phyloP scores from a whole-genome alignment of 2,888 invertebrate genomes.

The Dicyrtoma fusca region DNA sequence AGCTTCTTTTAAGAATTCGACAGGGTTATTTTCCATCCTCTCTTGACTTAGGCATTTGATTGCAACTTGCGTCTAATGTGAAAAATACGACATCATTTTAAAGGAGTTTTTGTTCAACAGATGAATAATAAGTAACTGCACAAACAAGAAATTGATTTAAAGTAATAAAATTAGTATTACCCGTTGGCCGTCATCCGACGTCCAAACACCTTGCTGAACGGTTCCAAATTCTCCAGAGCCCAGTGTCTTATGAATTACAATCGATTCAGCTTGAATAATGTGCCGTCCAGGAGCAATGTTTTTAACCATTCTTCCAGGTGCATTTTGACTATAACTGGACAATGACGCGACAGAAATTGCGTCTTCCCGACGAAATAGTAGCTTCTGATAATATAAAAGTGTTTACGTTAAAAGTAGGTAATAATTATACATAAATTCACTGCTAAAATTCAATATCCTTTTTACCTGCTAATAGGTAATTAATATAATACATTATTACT shows the following conservation, averaged over 20 bases:
- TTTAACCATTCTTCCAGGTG: conserved; percentile 39
- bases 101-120: too few species aligned
- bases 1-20: conserved; percentile 96
- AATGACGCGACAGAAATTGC: conserved; percentile 48
- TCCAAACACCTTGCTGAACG: conserved; percentile 97
- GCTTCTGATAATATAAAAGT: too few species aligned
- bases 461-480: too few species aligned
- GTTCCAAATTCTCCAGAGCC: conserved; percentile 98
- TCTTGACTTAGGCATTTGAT: conserved; percentile 95
- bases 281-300: conserved; percentile 52
- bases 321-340: conserved; percentile 51
- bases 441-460: too few species aligned
- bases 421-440: too few species aligned
- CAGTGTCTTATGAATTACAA: conserved; percentile 89
- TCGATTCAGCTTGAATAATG: conserved; percentile 71
- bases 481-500: background rate
- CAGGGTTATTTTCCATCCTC: conserved; percentile 92
- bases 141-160: background rate
- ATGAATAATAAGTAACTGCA: too few species aligned
- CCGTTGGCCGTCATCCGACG: conserved; percentile 83
- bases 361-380: conserved; percentile 66
- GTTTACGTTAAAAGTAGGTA: too few species aligned
- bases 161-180: too few species aligned
- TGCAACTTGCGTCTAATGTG: conserved; percentile 83
- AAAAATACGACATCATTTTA: conserved; percentile 19